Conservation (phyloP, 1,140 invertebrate genomes). For the Scaptomyza montana region DNA sequence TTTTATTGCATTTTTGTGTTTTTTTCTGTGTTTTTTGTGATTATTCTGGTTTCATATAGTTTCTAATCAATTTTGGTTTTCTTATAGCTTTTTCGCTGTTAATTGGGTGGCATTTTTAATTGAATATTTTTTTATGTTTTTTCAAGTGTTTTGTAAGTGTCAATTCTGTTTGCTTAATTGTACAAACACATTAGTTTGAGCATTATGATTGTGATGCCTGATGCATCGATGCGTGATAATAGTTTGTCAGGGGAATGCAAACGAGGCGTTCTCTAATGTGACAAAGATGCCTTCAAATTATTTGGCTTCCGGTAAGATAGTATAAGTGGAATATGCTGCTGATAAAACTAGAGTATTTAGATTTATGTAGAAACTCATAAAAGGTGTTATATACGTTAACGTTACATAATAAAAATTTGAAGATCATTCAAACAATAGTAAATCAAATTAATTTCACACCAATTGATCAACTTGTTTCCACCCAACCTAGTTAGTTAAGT, state of each 20-base stretch:
- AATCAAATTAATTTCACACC: no score
- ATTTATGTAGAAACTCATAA: no score
- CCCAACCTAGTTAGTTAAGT: neutral
- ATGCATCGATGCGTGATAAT: slow-evolving; percentile 13
- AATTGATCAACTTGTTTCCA: neutral
- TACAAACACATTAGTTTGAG: neutral
- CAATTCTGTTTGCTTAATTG: slow-evolving; percentile 18
- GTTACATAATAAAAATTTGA: no score
- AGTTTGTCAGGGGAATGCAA: slow-evolving; percentile 28
- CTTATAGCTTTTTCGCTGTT: slow-evolving; percentile 5
- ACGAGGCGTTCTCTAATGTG: slow-evolving; percentile 46
- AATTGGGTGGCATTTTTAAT: slow-evolving; percentile 64
- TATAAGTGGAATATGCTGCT: neutral
- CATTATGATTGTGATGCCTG: neutral
- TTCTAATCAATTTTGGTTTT: slow-evolving; percentile 55
- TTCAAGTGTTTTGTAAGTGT: slow-evolving; percentile 59
- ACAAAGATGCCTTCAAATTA: slow-evolving; percentile 42
- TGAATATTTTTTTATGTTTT: slow-evolving; percentile 26
- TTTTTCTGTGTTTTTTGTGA: neutral
- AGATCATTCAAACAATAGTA: no score
- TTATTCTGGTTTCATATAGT: slow-evolving; percentile 27
- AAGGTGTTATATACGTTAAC: no score
- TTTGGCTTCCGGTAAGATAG: neutral
- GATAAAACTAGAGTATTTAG: no score
- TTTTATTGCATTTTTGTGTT: slow-evolving; percentile 38